These are phyloP conservation scores for Ataeniobius toweri DNA, from an alignment of 2,797 vertebrate species.

Conservation along the genomic window DNA sequence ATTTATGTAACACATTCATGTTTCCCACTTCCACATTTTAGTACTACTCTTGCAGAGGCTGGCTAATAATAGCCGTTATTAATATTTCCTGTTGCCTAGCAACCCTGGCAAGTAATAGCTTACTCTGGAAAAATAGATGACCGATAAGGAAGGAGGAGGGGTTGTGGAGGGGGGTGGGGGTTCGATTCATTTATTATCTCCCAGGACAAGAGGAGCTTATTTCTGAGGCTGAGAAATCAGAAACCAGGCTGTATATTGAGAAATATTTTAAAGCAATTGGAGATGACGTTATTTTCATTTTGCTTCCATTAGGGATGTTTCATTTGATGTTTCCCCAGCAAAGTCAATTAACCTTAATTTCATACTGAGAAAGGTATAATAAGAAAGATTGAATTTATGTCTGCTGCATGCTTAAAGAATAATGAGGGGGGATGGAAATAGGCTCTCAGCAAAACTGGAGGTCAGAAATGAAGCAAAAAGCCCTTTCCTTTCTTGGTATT, in stretches of 20 bases:
- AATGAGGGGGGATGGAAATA: conserved; percentile 50
- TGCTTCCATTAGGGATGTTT: conserved; percentile 76
- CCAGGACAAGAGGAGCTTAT: conserved; percentile 98
- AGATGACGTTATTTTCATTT: conserved; percentile 84
- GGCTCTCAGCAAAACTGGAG: conserved; percentile 26
- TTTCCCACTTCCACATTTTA: conserved; percentile 99
- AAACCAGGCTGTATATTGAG: conserved; percentile 90
- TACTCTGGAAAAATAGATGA: conserved; percentile 99
- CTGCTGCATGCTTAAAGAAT: conserved; percentile 63
- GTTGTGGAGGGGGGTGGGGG: conserved; percentile 55
- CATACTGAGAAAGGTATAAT: conserved; percentile 76
- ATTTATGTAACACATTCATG: conserved; percentile 99
- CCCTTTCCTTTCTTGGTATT: conserved; percentile 53
- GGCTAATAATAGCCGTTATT: conserved; percentile 99
- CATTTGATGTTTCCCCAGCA: conserved; percentile 74
- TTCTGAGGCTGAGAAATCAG: conserved; percentile 90
- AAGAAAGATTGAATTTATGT: conserved; percentile 69
- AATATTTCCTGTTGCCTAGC: conserved; percentile 99
- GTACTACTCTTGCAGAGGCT: conserved; percentile 98
- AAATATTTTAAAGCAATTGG: conserved; percentile 85
- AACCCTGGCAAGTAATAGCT: conserved; percentile 99
- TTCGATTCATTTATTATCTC: conserved; percentile 99
- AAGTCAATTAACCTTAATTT: conserved; percentile 84
- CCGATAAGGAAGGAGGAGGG: conserved; percentile 94
- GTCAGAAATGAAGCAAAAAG: conserved; percentile 51